Evolutionary conservation across 2,113 vertebrate species (phyloP).

Genomic region (Labrus mixtus): DNA sequence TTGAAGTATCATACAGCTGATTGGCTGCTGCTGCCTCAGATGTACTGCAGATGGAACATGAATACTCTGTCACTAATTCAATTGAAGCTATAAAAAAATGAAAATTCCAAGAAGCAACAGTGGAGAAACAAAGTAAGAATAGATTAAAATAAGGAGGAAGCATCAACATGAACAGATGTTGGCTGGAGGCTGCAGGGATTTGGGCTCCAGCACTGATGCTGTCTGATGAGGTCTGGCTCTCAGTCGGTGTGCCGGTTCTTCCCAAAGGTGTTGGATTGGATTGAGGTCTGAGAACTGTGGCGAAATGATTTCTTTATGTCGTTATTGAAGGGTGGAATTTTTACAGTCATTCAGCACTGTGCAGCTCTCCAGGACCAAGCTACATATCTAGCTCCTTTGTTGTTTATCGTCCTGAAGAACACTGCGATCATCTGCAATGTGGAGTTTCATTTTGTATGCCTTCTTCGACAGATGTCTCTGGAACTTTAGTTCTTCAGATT

Average conservation of each 20-base stretch:
- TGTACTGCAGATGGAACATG: conserved; percentile 2
- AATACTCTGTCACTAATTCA: conserved; percentile 22
- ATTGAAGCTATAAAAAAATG: not conserved
- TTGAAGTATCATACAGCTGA: conserved; percentile 20
- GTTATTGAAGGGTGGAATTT: not conserved
- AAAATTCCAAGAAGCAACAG: not conserved
- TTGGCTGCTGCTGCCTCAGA: conserved; percentile 12
- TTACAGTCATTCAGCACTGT: not conserved
- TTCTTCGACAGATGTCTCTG: too few relatives aligned
- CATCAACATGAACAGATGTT: not conserved
- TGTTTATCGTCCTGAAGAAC: too few relatives aligned
- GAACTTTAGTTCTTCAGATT: too few relatives aligned
- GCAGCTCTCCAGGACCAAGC: not conserved
- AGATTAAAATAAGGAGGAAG: not conserved
- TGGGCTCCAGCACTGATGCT: not conserved
- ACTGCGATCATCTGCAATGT: too few relatives aligned
- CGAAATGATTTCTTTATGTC: not conserved
- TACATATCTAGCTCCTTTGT: too few relatives aligned
- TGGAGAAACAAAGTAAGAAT: not conserved
- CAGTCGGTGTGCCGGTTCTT: not conserved
- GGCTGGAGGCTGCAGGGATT: conserved; percentile 3
- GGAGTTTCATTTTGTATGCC: too few relatives aligned
- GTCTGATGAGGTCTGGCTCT: not conserved
- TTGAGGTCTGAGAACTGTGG: not conserved
- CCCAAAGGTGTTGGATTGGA: not conserved